phyloP scores from a whole-genome alignment of 1,140 invertebrate species.

The Drosophila watanabei region DNA sequence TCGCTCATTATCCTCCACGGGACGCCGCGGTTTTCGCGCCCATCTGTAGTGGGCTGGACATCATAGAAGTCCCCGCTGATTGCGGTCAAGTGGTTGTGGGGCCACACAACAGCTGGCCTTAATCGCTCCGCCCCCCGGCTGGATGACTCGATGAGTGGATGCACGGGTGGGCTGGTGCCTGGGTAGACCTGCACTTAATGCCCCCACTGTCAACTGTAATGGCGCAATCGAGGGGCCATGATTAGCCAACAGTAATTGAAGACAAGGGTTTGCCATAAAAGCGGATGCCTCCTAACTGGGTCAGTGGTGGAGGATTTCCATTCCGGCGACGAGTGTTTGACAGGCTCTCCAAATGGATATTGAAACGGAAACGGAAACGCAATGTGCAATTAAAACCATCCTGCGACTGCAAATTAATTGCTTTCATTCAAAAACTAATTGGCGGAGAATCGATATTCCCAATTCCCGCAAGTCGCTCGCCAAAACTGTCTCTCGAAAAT shows the following conservation, averaged over 20 bases:
- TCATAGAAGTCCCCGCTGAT: slow-evolving; percentile 13
- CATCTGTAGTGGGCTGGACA: slow-evolving; percentile 2
- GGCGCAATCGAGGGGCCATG: slow-evolving; percentile 38
- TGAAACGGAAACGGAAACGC: slow-evolving; percentile 28
- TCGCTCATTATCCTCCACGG: slow-evolving; percentile 15
- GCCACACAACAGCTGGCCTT: slow-evolving; percentile 21
- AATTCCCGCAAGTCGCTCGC: background rate
- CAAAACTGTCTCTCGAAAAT: background rate
- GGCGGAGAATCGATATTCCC: slow-evolving; percentile 17
- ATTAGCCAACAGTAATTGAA: slow-evolving; percentile 62
- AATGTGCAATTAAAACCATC: slow-evolving; percentile 27
- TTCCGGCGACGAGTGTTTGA: slow-evolving; percentile 43
- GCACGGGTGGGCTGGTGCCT: background rate
- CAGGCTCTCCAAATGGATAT: slow-evolving; percentile 55
- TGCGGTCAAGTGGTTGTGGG: slow-evolving; percentile 45
- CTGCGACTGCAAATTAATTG: background rate
- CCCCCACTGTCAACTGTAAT: slow-evolving; percentile 42
- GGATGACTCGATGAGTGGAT: background rate
- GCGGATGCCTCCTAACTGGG: slow-evolving; percentile 32
- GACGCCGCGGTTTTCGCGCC: slow-evolving; percentile 19
- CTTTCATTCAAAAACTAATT: slow-evolving; percentile 25
- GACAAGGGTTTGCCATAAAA: slow-evolving; percentile 48
- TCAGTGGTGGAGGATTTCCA: slow-evolving; percentile 20
- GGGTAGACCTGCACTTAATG: slow-evolving; percentile 40
- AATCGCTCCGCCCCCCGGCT: slow-evolving; percentile 17